Evolutionary conservation across 1,140 invertebrate species (phyloP).

Genomic region (Bombus sibiricus): DNA sequence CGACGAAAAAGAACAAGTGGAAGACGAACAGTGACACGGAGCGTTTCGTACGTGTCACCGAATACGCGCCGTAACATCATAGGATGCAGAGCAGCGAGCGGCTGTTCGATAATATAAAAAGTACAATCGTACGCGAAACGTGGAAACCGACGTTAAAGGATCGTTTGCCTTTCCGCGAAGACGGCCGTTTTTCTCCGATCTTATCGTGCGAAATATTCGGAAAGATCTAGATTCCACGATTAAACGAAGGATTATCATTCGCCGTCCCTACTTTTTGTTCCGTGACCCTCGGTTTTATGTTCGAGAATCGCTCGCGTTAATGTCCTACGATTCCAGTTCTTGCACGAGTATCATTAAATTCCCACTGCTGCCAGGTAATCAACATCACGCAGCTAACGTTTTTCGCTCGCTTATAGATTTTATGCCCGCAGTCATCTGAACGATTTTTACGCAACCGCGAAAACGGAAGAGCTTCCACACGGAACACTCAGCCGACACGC

Average conservation of each 20-base stretch:
- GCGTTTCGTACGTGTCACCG: not conserved
- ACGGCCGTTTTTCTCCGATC: not conserved
- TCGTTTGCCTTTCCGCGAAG: not conserved
- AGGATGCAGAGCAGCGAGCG: too few relatives aligned
- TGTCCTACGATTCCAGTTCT: not conserved
- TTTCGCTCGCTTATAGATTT: conserved; percentile 2
- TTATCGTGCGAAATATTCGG: not conserved
- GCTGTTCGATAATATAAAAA: not conserved
- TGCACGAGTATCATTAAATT: conserved; percentile 1
- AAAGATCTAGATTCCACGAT: not conserved
- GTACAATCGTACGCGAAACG: not conserved
- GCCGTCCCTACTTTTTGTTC: not conserved
- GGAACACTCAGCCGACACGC: not conserved
- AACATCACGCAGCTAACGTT: not conserved
- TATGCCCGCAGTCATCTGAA: not conserved
- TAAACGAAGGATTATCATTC: not conserved
- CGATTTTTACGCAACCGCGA: not conserved
- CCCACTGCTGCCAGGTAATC: not conserved
- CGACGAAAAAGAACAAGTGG: not conserved
- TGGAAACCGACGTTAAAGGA: not conserved
- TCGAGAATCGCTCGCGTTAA: conserved; percentile 3
- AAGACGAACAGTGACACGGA: not conserved
- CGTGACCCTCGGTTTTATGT: not conserved
- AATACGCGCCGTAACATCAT: too few relatives aligned
- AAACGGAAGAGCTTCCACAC: not conserved